Evolutionary conservation across 2,888 invertebrate species (phyloP).

Genomic region (Argyresthia albistria): DNA sequence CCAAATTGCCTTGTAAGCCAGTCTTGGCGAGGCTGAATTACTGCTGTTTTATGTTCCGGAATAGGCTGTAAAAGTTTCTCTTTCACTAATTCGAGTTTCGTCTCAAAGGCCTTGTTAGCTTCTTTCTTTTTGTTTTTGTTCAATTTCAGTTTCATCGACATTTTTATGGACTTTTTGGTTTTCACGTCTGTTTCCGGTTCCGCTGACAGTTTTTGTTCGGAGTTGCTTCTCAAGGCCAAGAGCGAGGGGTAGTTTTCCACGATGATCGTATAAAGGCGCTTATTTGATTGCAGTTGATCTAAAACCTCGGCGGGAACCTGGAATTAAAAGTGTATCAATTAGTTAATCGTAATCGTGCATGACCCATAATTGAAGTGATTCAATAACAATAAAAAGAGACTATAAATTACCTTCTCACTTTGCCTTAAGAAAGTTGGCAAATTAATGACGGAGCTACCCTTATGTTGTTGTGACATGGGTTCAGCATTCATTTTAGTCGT

Average conservation of each 20-base stretch:
- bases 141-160: slow-evolving; percentile 75
- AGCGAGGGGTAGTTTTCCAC: slow-evolving; percentile 82
- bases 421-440: slow-evolving; percentile 84
- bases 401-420: slow-evolving; percentile 75
- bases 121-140: slow-evolving; percentile 47
- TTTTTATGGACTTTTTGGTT: slow-evolving; percentile 69
- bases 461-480: slow-evolving; percentile 34
- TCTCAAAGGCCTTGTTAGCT: slow-evolving; percentile 48
- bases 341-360: not conserved
- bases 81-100: slow-evolving; percentile 48
- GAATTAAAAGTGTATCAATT: slow-evolving; percentile 11
- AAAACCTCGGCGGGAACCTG: slow-evolving; percentile 82
- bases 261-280: slow-evolving; percentile 78
- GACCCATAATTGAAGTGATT: too few relatives aligned
- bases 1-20: slow-evolving; percentile 67
- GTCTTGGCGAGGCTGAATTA: slow-evolving; percentile 28
- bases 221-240: slow-evolving; percentile 74
- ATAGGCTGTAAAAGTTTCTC: slow-evolving; percentile 57
- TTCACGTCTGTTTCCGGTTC: slow-evolving; percentile 33
- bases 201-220: slow-evolving; percentile 73
- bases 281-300: slow-evolving; percentile 75
- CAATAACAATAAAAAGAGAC: too few relatives aligned
- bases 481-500: slow-evolving; percentile 61
- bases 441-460: slow-evolving; percentile 80
- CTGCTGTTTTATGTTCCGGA: slow-evolving; percentile 51